phyloP scores from a whole-genome alignment of 2,888 invertebrate species.

The Agrotis exclamationis region DNA sequence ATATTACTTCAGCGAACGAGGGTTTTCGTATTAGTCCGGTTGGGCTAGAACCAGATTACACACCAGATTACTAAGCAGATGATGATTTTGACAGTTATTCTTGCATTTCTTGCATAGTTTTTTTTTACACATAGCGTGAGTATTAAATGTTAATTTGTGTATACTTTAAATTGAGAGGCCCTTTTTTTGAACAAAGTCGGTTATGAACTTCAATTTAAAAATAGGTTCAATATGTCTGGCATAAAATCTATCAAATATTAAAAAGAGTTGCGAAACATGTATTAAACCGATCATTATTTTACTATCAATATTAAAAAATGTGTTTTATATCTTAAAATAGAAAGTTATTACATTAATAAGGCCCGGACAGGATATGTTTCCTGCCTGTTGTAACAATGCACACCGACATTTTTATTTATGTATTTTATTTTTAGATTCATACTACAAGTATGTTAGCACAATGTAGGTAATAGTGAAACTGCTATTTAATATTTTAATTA shows the following conservation, averaged over 20 bases:
- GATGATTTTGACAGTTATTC: too few species aligned
- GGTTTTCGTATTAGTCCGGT: too few species aligned
- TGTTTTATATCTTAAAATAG: constrained; percentile 28
- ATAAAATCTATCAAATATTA: not conserved
- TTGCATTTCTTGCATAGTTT: too few species aligned
- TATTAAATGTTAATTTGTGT: too few species aligned
- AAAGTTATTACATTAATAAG: constrained; percentile 31
- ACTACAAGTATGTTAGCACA: constrained; percentile 5
- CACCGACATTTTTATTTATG: constrained; percentile 13
- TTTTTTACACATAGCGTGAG: too few species aligned
- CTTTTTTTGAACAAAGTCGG: not conserved
- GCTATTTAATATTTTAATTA: constrained; percentile 14
- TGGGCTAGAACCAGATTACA: too few species aligned
- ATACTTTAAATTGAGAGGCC: too few species aligned
- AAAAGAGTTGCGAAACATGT: not conserved
- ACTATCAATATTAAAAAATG: not conserved
- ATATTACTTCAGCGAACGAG: too few species aligned
- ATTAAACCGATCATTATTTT: not conserved
- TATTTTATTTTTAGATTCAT: constrained; percentile 49
- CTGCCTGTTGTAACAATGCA: constrained; percentile 45
- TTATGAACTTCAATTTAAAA: not conserved
- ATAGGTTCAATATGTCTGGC: too few species aligned
- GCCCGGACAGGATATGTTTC: constrained; percentile 48
- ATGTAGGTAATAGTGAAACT: constrained; percentile 25
- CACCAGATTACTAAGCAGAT: too few species aligned